Percentiles rank a stretch among this genome's conserved stretches.
These are phyloP conservation scores for Pristionchus arcanus DNA, from an alignment of 2,888 invertebrate genomes.

Conservation along the genomic window DNA sequence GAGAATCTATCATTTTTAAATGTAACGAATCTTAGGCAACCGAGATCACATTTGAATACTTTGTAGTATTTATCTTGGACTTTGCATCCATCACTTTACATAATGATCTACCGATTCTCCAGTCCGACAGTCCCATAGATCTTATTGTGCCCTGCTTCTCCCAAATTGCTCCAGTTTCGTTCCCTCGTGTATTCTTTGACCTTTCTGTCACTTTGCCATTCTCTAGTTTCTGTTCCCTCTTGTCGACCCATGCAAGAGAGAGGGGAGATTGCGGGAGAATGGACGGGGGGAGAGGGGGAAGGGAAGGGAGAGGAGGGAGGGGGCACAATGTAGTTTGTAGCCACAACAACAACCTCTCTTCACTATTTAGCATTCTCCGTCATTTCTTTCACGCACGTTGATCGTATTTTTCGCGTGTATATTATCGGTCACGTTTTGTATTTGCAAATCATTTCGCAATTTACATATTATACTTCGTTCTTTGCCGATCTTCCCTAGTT, in stretches of 20 bases:
- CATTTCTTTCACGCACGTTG: not conserved
- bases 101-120: not conserved
- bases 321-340: conserved; percentile 54
- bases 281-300: conserved; percentile 51
- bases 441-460: not conserved
- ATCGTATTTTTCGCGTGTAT: not conserved
- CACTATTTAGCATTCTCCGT: conserved; percentile 16
- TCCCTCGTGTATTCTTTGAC: not conserved
- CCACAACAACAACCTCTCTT: conserved; percentile 63
- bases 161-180: not conserved
- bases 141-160: not conserved
- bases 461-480: not conserved
- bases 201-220: conserved; percentile 24
- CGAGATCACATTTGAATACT: no score
- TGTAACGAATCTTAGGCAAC: no score
- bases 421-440: no score
- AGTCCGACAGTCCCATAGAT: not conserved
- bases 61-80: no score
- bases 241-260: not conserved
- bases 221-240: not conserved
- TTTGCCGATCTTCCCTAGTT: not conserved
- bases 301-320: not conserved
- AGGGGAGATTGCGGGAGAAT: conserved; percentile 12
- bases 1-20: no score
- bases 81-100: not conserved